Evolutionary conservation across 1,140 invertebrate genomes (phyloP), one percentile per base, ranked within the genome.

Genomic region (Trachymyrmex septentrionalis): DNA sequence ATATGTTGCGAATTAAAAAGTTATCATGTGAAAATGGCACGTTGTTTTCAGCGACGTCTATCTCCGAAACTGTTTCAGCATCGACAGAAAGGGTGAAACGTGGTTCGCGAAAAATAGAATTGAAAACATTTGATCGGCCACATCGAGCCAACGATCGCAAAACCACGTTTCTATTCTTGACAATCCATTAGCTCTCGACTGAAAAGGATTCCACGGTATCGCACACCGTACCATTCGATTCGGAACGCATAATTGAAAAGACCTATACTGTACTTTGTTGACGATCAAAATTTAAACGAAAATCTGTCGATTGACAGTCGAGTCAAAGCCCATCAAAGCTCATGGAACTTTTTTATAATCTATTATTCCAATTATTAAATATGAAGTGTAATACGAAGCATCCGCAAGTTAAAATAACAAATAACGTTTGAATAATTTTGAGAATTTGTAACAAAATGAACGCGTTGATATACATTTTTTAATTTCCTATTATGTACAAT

Each of bases 161-260:
- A 72, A 73, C 57, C 80, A 75, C 55, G 80, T 75, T 73, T 73
- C 80, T 84, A 84, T 84, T 84, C 69, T 84, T 84, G 80, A 75
- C 80, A 84, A 84, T 84, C 80, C 69, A 84, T 84, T 84, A 82
- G 80, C 53, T 44, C 64, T n/a, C 55, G 66, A n/a, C 66, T 61
- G 57, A 57, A 84, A 75, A 84, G 38, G n/a, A 73, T 84, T 48
- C 19, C 14, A 59, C 53, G 38, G 38, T 73, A 73, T 82, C 53
- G 53, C 67, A 27, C 24, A 27, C 24, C 10, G 67, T 27, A 61
- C 12, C 69, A 61, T 84, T 84, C 80, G 69, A 61, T 73, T 73
- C 24, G 55, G 14, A 44, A 12, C 69, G 80, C 80, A 84, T 84
- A 84, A 84, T 84, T 84, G 80, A 75, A 69, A 72, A 61, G 80